These are phyloP conservation scores for Petrocephalus zakoni DNA, from an alignment of 2,113 vertebrate species.

Conservation along the genomic window DNA sequence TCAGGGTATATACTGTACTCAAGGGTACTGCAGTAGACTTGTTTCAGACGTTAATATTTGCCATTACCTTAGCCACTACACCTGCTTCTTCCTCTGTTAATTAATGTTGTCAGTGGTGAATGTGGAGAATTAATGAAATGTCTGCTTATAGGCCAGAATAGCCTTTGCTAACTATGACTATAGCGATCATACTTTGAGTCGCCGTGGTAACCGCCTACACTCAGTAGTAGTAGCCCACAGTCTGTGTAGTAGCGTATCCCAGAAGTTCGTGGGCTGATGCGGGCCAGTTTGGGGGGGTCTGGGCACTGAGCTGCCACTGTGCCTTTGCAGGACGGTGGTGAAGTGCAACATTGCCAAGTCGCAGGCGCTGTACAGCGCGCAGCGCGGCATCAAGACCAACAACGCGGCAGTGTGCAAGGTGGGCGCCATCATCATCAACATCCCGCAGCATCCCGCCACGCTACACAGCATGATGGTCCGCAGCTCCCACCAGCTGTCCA, in stretches of 20 bases:
- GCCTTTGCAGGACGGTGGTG: constrained; percentile 81
- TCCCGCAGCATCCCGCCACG: constrained; percentile 94
- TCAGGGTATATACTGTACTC: background rate
- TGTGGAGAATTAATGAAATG: background rate
- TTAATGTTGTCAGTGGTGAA: background rate
- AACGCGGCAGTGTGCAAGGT: constrained; percentile 94
- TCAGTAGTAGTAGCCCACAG: background rate
- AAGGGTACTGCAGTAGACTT: background rate
- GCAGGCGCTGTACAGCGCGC: constrained; percentile 93
- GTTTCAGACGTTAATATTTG: background rate
- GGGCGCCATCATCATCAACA: constrained; percentile 94
- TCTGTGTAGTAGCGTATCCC: background rate
- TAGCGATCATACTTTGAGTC: background rate
- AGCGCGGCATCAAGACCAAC: constrained; percentile 88
- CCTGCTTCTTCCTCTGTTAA: background rate
- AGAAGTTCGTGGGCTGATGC: background rate
- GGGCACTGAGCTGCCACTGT: background rate
- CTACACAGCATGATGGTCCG: constrained; percentile 99
- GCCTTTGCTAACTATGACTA: background rate
- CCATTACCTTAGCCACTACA: background rate
- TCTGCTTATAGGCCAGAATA: background rate
- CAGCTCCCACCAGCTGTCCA: constrained; percentile 97
- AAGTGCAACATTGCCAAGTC: constrained; percentile 98
- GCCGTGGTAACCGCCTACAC: background rate
- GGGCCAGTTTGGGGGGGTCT: background rate